Percentiles rank a stretch among this genome's conserved stretches.
phyloP scores from a whole-genome alignment of 2,113 vertebrate genomes.

The Hypocryptadius cinnamomeus region DNA sequence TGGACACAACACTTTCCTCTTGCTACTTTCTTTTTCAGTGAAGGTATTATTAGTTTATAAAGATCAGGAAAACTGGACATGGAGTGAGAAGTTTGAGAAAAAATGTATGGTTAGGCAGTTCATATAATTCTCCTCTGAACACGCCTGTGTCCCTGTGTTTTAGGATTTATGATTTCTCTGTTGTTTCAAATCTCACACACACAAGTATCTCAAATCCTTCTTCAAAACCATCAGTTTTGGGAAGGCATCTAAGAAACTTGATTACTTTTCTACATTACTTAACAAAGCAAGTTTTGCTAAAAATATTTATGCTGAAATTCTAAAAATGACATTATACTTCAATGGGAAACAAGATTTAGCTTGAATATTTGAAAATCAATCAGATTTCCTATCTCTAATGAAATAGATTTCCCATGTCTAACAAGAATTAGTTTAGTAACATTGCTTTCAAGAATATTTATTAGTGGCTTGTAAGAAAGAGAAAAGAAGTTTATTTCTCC shows the following conservation, averaged over 20 bases:
- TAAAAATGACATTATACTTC: not conserved
- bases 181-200: not conserved
- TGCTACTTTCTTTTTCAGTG: not conserved
- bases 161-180: not conserved
- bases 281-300: slow-evolving; percentile 9
- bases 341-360: not conserved
- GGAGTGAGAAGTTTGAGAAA: not conserved
- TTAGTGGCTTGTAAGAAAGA: not conserved
- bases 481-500: not conserved
- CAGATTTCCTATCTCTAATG: not conserved
- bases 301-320: slow-evolving; percentile 13
- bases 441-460: not conserved
- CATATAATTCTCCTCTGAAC: not conserved
- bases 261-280: not conserved
- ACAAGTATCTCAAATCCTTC: not conserved
- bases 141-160: not conserved
- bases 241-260: not conserved
- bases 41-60: not conserved
- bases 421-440: not conserved
- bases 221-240: not conserved
- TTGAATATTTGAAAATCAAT: not conserved
- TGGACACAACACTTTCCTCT: slow-evolving; percentile 22
- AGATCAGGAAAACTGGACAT: not conserved
- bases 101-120: not conserved
- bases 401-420: not conserved